phyloP scores from a whole-genome alignment of 2,797 vertebrate species.

The Myotis pilosus region DNA sequence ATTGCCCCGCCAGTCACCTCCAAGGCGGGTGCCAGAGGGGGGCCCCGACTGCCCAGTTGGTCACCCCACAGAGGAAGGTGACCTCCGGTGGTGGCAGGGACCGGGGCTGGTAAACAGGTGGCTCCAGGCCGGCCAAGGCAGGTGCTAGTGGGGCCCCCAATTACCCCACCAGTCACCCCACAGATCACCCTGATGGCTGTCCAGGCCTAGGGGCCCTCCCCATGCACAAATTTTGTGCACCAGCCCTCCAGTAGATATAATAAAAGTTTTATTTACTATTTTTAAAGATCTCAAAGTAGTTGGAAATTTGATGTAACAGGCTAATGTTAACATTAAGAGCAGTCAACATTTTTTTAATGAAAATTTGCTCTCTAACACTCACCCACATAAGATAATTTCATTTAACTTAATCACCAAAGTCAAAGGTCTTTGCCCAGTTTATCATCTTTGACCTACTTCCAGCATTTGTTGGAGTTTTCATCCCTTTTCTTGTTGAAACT shows the following conservation, averaged over 20 bases:
- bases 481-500: background rate
- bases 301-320: background rate
- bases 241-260: background rate
- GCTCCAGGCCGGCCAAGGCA: too few species aligned
- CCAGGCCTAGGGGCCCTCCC: too few species aligned
- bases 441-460: background rate
- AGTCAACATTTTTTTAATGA: background rate
- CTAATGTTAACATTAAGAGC: background rate
- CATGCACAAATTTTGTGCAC: too few species aligned
- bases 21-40: too few species aligned
- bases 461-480: background rate
- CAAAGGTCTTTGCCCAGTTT: background rate
- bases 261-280: background rate
- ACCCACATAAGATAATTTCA: background rate
- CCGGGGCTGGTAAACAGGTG: too few species aligned
- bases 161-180: too few species aligned
- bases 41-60: too few species aligned
- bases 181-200: too few species aligned
- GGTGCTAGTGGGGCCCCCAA: too few species aligned
- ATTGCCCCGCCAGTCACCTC: too few species aligned
- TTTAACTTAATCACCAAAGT: background rate
- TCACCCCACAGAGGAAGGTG: too few species aligned
- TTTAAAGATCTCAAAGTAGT: background rate
- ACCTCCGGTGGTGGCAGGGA: too few species aligned
- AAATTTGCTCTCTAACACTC: background rate